Conservation (phyloP, 2,888 invertebrate species). For the Lacanobia wlatinum region DNA sequence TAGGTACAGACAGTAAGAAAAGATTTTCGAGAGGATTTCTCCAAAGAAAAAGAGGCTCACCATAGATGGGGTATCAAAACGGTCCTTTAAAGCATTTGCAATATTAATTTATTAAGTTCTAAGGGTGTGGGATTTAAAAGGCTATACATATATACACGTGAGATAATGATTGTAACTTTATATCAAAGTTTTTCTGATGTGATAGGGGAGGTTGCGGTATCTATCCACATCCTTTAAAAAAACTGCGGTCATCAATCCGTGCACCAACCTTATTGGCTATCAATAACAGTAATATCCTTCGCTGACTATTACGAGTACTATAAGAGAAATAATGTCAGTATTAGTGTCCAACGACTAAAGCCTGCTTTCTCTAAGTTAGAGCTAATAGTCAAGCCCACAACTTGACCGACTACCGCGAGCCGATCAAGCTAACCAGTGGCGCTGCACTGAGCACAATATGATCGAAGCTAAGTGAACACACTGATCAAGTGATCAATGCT, state of each 20-base stretch:
- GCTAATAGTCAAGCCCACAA: conserved; percentile 5
- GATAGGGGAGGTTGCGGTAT: background rate
- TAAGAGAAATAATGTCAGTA: background rate
- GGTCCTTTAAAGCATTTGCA: background rate
- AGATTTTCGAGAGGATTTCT: too few relatives aligned
- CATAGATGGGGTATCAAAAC: background rate
- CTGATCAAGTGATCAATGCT: too few relatives aligned
- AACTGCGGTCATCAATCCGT: background rate
- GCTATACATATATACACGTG: background rate
- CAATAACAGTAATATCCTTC: background rate
- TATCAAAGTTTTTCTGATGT: background rate
- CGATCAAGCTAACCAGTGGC: conserved; percentile 37
- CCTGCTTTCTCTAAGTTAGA: conserved; percentile 15
- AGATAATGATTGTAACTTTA: conserved; percentile 7
- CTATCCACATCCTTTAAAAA: conserved; percentile 2
- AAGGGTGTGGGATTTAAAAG: background rate
- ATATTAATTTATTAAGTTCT: background rate
- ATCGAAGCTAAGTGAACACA: too few relatives aligned
- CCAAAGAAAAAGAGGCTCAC: too few relatives aligned
- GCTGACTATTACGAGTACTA: background rate
- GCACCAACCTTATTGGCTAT: too few relatives aligned
- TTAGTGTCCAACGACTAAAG: background rate
- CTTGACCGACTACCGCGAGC: conserved; percentile 5
- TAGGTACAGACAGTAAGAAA: too few relatives aligned
- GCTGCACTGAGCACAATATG: conserved; percentile 8